Percentiles rank a stretch among this genome's conserved stretches.
Evolutionary conservation across 2,888 invertebrate species (phyloP).

Genomic region (Vandiemenella viatica): DNA sequence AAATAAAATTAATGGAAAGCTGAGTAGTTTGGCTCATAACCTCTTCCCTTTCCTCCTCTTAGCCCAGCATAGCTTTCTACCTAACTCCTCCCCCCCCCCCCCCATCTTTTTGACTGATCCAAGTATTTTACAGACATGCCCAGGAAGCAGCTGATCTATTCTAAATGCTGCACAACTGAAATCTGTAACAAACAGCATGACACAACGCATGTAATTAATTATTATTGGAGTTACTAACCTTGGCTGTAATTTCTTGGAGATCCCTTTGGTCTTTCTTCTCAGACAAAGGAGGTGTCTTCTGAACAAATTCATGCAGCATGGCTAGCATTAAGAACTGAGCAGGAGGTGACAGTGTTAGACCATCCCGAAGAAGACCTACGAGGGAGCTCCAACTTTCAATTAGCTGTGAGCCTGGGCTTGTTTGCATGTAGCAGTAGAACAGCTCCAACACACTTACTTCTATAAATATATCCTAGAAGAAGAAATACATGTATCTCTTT

Average conservation of each 20-base stretch:
- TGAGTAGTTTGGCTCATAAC: too few relatives aligned
- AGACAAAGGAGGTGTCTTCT: conserved; percentile 56
- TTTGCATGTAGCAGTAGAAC: conserved; percentile 46
- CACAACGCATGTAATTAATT: too few relatives aligned
- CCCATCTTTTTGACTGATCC: too few relatives aligned
- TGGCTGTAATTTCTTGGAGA: conserved; percentile 56
- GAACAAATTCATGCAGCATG: conserved; percentile 68
- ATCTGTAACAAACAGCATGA: too few relatives aligned
- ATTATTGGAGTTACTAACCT: too few relatives aligned
- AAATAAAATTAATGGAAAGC: too few relatives aligned
- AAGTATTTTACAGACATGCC: too few relatives aligned
- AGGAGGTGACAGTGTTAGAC: conserved; percentile 52
- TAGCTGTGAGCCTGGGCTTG: conserved; percentile 49
- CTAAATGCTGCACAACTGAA: too few relatives aligned
- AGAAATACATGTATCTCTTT: not conserved
- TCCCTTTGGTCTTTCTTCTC: conserved; percentile 71
- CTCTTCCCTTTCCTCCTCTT: too few relatives aligned
- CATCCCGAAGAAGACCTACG: conserved; percentile 58
- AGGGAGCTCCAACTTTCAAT: conserved; percentile 66
- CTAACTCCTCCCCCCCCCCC: too few relatives aligned
- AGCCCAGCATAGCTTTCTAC: too few relatives aligned
- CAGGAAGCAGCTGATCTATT: too few relatives aligned
- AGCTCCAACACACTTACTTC: conserved; percentile 73
- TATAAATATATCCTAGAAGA: conserved; percentile 32
- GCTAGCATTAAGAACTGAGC: conserved; percentile 66